Percentiles rank a stretch among this genome's conserved stretches.
Conservation (phyloP, 2,888 invertebrate species). For the Megalurothrips usitatus region DNA sequence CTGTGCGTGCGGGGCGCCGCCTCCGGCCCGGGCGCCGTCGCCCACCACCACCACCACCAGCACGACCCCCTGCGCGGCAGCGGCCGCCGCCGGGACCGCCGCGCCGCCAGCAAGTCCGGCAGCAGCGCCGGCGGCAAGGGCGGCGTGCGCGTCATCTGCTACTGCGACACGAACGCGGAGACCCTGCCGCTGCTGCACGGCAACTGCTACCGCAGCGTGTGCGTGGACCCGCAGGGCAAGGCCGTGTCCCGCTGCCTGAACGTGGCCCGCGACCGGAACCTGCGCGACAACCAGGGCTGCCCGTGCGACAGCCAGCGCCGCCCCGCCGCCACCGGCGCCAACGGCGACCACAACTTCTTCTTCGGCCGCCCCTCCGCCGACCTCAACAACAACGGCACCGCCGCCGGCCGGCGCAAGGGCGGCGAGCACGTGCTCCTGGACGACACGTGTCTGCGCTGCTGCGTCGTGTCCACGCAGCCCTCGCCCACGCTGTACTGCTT, state of each 20-base stretch:
- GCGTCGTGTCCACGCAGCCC: slow-evolving; percentile 5
- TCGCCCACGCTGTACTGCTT: neutral
- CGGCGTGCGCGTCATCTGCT: slow-evolving; percentile 10
- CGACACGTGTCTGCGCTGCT: neutral
- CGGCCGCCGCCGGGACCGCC: neutral
- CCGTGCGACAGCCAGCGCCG: neutral
- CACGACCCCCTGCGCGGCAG: neutral
- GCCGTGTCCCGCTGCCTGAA: neutral
- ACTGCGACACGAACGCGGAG: slow-evolving; percentile 15
- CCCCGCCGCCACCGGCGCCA: neutral
- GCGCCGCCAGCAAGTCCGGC: neutral
- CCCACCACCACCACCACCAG: neutral
- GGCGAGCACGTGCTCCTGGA: neutral
- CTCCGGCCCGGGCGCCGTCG: neutral
- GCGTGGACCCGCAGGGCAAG: neutral
- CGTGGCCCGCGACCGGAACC: neutral
- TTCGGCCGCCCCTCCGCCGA: slow-evolving; percentile 11
- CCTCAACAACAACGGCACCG: neutral
- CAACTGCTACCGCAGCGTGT: slow-evolving; percentile 9
- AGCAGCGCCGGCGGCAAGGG: neutral
- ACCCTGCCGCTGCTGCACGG: slow-evolving; percentile 9
- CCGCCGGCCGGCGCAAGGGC: neutral
- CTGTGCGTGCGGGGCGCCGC: neutral
- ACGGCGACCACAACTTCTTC: slow-evolving; percentile 25
- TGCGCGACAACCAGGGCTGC: slow-evolving; percentile 4